Evolutionary conservation across 1,140 invertebrate species (phyloP), one percentile per base, ranked within the genome.

Genomic region (Heliconius hermathena): DNA sequence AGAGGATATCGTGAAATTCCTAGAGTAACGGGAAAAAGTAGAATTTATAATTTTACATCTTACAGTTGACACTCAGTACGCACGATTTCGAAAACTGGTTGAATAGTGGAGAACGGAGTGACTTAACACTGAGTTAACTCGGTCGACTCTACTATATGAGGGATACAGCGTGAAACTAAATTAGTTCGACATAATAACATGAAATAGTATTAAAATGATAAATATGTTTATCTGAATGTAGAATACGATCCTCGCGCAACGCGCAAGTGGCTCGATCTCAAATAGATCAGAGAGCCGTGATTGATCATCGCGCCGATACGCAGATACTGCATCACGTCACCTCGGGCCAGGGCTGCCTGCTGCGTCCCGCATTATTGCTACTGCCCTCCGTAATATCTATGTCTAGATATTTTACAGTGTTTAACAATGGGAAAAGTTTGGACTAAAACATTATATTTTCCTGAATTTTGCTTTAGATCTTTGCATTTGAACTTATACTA

Each of bases 251-350:
- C 22, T 66, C 13, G 54, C 20, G 54, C 20, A 57, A 57, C n/a
- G 2, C n/a, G 60, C 26, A 73, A 76, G 79, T 80, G 33, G 46
- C 36, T 71, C 38, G 71, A 72, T 76, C 72, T 60, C 73, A 76
- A 76, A 73, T 73, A 73, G 74, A 72, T 80, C 73, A 38, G 74
- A 71, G n/a, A 11, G 41, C 79, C 52, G 29, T 77, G 74, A 76
- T 76, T 76, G 74, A 76, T 76, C 54, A 70, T 76, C 74, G 79
- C 57, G 71, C 49, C 72, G 77, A 78, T 78, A 72, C 60, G 78
- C 77, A 79, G 73, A 75, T 74, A 74, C 74, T 16, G 79, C 38
- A 60, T 71, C 74, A 76, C 74, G 79, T 73, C 79, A 73, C 52
- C 70, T 26, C 33, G 8, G 16, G 36, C 33, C 26, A 60, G 57